Evolutionary conservation across 2,797 vertebrate genomes (phyloP).

Genomic region (Hyperoplus lanceolatus): DNA sequence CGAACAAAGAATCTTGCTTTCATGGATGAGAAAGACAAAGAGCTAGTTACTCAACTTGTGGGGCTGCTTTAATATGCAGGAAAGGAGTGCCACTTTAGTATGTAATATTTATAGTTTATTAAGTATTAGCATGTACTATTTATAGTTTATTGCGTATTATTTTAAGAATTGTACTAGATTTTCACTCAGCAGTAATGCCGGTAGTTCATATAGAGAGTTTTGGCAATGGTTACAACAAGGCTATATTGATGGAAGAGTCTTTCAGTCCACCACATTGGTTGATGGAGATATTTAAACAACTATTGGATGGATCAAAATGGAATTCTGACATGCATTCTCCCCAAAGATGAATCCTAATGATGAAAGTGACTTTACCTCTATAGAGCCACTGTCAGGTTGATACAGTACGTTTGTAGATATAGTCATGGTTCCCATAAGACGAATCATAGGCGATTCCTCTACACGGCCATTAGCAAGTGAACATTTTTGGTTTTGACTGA

Average conservation of each 20-base stretch:
- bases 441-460: no score
- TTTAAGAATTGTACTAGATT: neutral
- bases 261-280: neutral
- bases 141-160: neutral
- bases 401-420: no score
- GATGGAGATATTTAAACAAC: neutral
- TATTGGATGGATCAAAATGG: neutral
- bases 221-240: neutral
- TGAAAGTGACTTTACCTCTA: neutral
- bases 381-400: no score
- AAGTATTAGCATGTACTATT: neutral
- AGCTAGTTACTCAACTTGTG: conserved; percentile 5
- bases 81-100: neutral
- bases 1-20: conserved; percentile 62
- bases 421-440: no score
- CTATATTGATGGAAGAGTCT: no score
- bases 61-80: conserved; percentile 4
- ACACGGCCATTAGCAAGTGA: neutral
- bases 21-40: conserved; percentile 29
- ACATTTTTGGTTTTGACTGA: neutral
- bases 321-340: neutral
- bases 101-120: neutral
- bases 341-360: neutral
- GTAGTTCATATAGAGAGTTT: neutral
- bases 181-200: neutral